Conservation (phyloP, 2,797 vertebrate species). For the Melanitta fusca region DNA sequence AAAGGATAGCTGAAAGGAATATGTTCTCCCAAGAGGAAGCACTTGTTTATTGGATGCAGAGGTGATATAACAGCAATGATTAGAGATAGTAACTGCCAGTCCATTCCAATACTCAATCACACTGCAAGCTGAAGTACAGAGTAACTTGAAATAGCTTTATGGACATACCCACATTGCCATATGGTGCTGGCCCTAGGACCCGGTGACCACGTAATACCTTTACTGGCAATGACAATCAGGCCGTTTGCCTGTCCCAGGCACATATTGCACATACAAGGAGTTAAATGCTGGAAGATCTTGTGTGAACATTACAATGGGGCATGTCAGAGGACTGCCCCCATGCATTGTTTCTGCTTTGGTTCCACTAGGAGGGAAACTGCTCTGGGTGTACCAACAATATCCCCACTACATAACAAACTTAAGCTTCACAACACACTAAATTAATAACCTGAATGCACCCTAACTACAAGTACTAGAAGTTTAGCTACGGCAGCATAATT, state of each 20-base stretch:
- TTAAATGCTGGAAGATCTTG: background rate
- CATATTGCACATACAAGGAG: accelerated
- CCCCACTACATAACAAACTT: background rate
- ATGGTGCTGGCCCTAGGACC: background rate
- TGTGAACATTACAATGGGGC: background rate
- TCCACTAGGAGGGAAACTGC: background rate
- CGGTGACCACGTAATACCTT: background rate
- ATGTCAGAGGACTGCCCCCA: accelerated
- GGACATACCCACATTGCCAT: background rate
- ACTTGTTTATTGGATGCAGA: background rate
- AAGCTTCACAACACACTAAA: background rate
- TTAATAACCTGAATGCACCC: background rate
- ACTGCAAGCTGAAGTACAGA: background rate
- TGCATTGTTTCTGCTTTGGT: accelerated
- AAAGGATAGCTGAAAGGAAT: background rate
- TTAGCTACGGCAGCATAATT: background rate
- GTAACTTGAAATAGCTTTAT: background rate
- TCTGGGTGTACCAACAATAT: background rate
- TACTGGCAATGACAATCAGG: background rate
- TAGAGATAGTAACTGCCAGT: background rate
- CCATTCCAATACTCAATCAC: background rate
- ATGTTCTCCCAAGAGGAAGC: background rate
- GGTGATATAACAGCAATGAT: background rate
- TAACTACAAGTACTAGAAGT: background rate
- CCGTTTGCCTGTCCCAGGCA: background rate